Base-by-base conservation (phyloP, 2,888 invertebrate species). In the Apodemia mormo region DNA sequence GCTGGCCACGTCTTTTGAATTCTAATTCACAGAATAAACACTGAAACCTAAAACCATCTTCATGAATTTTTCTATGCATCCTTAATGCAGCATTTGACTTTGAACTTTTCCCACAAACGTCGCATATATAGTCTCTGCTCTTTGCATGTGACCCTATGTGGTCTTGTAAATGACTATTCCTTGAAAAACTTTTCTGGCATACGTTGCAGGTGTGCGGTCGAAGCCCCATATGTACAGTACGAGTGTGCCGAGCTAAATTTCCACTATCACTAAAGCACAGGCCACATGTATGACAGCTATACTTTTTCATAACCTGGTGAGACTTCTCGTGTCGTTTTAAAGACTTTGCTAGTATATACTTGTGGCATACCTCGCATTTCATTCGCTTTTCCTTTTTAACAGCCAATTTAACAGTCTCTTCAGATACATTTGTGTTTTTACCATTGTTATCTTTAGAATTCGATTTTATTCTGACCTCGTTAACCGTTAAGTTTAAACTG, bases 231-330 rank as follows among this genome's bases (percentile, higher is more conserved):
- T 95, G 95, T 66, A 91, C 77, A 30, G 93, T 89, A 37, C 89
- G 87, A 2, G 88, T 79, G 82, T 95, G 95, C 0, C 94, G 87
- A 29, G 87, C 87, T 43, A 95, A 83, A 77, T 94, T 94, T 56
- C 88, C 90, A 70, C 83, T 81, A 77, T 93, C 90, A 69, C 84
- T 79, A 83, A 94, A 94, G 54, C 84, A 85, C 70, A 89, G 90
- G 0, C 94, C 94, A 80, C 95, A 95, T n/a, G 87, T 73, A 73
- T 91, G 85, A 79, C 95, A 95, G 76, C 88, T 86, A 81, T 89
- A 89, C 0, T 88, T 82, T 64, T 85, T 83, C 70, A 86, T 88
- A 37, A 72, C 86, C 79, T 66, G 84, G 78, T 94, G 94, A 6
- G 87, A 79, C 1, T 93, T 88, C 72, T 81, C 79, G 77, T 95